phyloP scores from a whole-genome alignment of 2,888 invertebrate species.

The Agriopis leucophaearia region DNA sequence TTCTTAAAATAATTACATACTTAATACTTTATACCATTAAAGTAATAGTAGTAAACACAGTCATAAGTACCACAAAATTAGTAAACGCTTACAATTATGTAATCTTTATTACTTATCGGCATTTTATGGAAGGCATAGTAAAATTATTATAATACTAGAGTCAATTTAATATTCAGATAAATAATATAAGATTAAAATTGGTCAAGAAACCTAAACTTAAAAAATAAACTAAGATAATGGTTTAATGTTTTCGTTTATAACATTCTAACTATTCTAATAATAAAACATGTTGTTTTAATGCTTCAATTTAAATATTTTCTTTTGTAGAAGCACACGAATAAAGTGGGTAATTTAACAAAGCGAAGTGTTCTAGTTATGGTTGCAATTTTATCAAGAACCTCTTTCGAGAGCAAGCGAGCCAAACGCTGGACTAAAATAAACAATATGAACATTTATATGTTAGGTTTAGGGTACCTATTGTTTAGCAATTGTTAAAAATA shows the following conservation, averaged over 20 bases:
- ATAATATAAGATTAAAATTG: neutral
- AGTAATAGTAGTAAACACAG: neutral
- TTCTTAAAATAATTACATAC: neutral
- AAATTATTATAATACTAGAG: constrained; percentile 20
- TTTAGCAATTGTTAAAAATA: too few species aligned
- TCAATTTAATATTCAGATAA: constrained; percentile 1
- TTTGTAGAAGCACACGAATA: constrained; percentile 3
- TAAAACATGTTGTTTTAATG: neutral
- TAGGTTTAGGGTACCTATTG: neutral
- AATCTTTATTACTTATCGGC: constrained; percentile 47
- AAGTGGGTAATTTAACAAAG: constrained; percentile 12
- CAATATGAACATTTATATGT: neutral
- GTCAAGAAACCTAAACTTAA: neutral
- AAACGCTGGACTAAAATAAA: neutral
- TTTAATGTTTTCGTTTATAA: neutral
- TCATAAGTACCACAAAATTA: constrained; percentile 22
- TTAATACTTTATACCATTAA: neutral
- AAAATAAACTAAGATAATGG: neutral
- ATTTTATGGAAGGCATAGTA: constrained; percentile 26
- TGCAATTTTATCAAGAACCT: constrained; percentile 13
- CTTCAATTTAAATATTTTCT: neutral
- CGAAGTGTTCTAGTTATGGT: constrained; percentile 7
- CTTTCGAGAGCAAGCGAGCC: constrained; percentile 5
- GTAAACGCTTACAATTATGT: constrained; percentile 35
- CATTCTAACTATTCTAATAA: neutral